Percentiles rank a stretch among this genome's conserved stretches.
Evolutionary conservation across 1,140 invertebrate species (phyloP).

Genomic region (Polypedilum vanderplanki): DNA sequence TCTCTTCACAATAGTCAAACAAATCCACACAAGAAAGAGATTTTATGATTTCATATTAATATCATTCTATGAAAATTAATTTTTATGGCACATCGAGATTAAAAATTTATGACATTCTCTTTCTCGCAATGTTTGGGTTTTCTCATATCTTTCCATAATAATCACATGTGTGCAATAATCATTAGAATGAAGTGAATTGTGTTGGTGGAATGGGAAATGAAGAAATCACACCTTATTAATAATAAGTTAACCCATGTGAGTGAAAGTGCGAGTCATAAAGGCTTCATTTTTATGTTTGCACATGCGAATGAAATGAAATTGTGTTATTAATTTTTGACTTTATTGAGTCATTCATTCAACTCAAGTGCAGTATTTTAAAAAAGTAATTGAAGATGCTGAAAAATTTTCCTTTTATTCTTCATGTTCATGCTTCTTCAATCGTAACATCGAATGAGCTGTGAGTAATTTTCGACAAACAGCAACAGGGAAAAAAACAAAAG

Average conservation of each 20-base stretch:
- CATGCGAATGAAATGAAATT: background rate
- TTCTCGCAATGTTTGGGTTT: background rate
- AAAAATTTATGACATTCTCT: constrained; percentile 3
- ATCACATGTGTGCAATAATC: constrained; percentile 23
- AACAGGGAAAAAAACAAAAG: no score
- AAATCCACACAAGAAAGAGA: background rate
- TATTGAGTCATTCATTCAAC: no score
- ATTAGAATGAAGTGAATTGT: background rate
- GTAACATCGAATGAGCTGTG: background rate
- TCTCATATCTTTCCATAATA: background rate
- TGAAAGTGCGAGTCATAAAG: no score
- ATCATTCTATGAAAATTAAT: constrained; percentile 11
- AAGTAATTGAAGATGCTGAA: no score
- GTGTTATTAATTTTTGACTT: background rate
- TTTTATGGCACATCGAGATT: constrained; percentile 6
- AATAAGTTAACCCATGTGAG: background rate
- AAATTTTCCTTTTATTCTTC: no score
- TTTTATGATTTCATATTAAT: constrained; percentile 20
- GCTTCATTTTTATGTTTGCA: no score
- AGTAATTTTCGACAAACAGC: no score
- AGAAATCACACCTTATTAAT: constrained; percentile 26
- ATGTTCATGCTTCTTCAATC: background rate
- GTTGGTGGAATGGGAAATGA: background rate
- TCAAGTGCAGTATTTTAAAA: no score
- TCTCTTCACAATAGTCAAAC: no score